Base-by-base conservation (phyloP, 2,113 vertebrate genomes). In the Ascaphus truei region DNA sequence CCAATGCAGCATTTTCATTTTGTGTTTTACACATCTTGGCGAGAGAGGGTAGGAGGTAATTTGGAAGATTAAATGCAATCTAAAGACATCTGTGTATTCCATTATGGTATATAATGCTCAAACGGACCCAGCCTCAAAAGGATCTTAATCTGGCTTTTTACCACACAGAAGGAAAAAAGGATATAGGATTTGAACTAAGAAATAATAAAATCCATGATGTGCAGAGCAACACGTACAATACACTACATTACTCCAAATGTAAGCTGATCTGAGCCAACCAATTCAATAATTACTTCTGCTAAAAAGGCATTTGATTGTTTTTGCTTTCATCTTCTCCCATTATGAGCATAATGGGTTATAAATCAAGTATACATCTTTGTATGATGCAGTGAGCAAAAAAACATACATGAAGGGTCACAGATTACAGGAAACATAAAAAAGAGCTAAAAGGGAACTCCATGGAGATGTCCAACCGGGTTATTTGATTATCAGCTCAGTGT, bases 311-410 rank as follows among this genome's bases (percentile, higher is more conserved):
- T 69, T 59, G 66, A 69, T 69, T 58, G 55, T 37, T 37, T 68
- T 58, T 33, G 41, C 65, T 68, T 68, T 68, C 53, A 68, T 69
- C 66, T 69, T 69, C 23, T 12, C 31, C 66, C 23, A 59, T 59
- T 58, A 68, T 37, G 39, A 68, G 55, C 27, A 68, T 69, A 60
- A 68, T 68, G 65, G 53, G 43, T 68, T 59, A 50, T 69, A 69
- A 69, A 69, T 69, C 41, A 51, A 69, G 41, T 48, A 36, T 39
- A 41, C 55, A 60, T 69, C 43, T 69, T 60, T 69, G n/a, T 51
- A 30, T 60, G 43, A 37, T 59, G 66, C 8, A 4, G 20, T 39
- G 64, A 27, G 15, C 18, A 31, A 62, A 30, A 59, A 68, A 59
- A 16, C 29, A 18, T 55, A 59, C 31, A 36, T 20, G 20, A 68